These are phyloP conservation scores for Genyomyrus donnyi DNA, from an alignment of 2,113 vertebrate species.

Conservation along the genomic window DNA sequence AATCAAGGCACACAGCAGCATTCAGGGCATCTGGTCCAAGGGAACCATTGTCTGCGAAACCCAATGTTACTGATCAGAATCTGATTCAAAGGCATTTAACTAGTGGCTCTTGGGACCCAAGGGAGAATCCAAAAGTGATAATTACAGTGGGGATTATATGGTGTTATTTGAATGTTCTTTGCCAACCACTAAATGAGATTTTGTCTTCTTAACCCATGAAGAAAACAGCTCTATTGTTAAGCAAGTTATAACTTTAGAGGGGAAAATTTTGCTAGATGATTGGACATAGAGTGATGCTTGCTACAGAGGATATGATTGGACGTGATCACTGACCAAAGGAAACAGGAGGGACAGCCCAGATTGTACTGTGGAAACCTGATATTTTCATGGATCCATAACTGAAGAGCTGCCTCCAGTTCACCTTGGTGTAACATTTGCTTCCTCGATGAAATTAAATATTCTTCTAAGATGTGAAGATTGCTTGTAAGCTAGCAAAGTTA, in stretches of 20 bases:
- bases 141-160: background rate
- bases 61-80: background rate
- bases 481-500: background rate
- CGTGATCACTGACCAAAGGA: background rate
- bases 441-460: background rate
- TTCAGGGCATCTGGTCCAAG: background rate
- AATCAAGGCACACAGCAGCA: background rate
- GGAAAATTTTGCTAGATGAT: background rate
- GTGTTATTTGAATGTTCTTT: background rate
- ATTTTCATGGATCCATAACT: background rate
- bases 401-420: background rate
- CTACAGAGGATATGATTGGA: background rate
- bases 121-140: background rate
- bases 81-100: background rate
- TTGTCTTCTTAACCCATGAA: background rate
- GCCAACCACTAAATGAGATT: background rate
- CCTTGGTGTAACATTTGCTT: background rate
- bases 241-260: background rate
- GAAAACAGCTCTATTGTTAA: background rate
- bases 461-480: background rate
- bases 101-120: background rate
- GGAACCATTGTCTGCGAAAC: background rate
- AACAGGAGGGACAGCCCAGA: background rate
- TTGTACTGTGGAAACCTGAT: background rate
- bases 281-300: background rate